Evolutionary conservation across 2,888 invertebrate species (phyloP).

Genomic region (Agrochola circellaris): DNA sequence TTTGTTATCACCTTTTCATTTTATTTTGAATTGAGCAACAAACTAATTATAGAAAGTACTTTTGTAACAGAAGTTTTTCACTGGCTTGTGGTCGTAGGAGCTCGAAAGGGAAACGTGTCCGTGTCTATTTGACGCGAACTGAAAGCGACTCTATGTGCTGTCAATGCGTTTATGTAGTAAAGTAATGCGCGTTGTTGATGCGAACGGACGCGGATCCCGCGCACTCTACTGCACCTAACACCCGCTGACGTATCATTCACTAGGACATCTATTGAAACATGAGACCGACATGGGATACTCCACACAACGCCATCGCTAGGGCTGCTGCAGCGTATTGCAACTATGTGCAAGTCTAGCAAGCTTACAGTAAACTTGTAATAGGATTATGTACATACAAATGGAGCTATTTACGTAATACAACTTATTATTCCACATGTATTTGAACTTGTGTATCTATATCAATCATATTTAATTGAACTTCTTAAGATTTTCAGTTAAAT

Average conservation of each 20-base stretch:
- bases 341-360: constrained; percentile 23
- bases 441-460: constrained; percentile 3
- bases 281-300: constrained; percentile 61
- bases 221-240: constrained; percentile 59
- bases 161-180: constrained; percentile 41
- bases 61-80: constrained; percentile 21
- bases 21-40: constrained; percentile 56
- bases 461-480: not conserved
- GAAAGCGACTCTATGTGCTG: constrained; percentile 37
- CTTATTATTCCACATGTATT: not conserved
- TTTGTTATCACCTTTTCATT: constrained; percentile 64
- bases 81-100: not conserved
- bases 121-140: constrained; percentile 16
- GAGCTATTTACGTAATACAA: constrained; percentile 3
- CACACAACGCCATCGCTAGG: constrained; percentile 51
- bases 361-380: constrained; percentile 19
- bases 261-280: constrained; percentile 62
- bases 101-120: constrained; percentile 25
- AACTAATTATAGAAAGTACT: constrained; percentile 43
- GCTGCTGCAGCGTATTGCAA: constrained; percentile 39
- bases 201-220: constrained; percentile 55
- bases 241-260: constrained; percentile 64
- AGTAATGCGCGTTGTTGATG: constrained; percentile 48
- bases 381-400: constrained; percentile 3
- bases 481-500: not conserved